These are phyloP conservation scores for Philhelius pedissequus DNA, from an alignment of 2,888 invertebrate genomes.

Conservation along the genomic window DNA sequence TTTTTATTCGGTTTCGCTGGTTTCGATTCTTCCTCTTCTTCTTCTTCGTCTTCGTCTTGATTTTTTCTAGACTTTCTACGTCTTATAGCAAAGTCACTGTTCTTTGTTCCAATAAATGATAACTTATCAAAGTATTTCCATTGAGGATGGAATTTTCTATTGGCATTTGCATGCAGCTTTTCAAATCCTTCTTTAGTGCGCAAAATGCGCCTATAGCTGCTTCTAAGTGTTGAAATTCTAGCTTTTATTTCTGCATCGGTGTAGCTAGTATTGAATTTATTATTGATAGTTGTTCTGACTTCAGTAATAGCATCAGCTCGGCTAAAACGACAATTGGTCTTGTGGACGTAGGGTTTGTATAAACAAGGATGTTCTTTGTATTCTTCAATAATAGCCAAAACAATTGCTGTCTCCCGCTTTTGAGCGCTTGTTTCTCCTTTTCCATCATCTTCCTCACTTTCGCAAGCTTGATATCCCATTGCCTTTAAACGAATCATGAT, in stretches of 20 bases:
- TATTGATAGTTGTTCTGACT: conserved; percentile 27
- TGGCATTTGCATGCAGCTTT: conserved; percentile 41
- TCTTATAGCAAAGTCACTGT: conserved; percentile 32
- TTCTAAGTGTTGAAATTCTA: conserved; percentile 32
- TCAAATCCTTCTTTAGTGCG: conserved; percentile 39
- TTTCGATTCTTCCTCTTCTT: neutral
- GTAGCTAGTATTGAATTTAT: conserved; percentile 29
- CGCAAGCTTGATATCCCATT: neutral
- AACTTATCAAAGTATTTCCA: conserved; percentile 48
- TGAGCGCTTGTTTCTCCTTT: neutral
- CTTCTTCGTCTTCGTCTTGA: neutral
- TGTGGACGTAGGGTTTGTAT: conserved; percentile 26
- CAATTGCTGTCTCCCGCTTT: neutral
- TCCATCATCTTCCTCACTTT: neutral
- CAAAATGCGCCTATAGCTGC: conserved; percentile 42
- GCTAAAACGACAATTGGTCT: conserved; percentile 20
- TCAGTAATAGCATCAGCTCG: conserved; percentile 28
- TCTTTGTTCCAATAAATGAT: conserved; percentile 41
- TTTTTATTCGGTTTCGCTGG: neutral
- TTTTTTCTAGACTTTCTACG: neutral
- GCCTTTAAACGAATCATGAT: neutral
- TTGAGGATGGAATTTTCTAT: conserved; percentile 50
- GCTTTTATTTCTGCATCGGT: conserved; percentile 20
- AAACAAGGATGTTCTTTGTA: conserved; percentile 22
- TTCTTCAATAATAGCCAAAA: conserved; percentile 13